Conservation (phyloP, 1,140 invertebrate genomes). For the Heliconius hewitsoni region DNA sequence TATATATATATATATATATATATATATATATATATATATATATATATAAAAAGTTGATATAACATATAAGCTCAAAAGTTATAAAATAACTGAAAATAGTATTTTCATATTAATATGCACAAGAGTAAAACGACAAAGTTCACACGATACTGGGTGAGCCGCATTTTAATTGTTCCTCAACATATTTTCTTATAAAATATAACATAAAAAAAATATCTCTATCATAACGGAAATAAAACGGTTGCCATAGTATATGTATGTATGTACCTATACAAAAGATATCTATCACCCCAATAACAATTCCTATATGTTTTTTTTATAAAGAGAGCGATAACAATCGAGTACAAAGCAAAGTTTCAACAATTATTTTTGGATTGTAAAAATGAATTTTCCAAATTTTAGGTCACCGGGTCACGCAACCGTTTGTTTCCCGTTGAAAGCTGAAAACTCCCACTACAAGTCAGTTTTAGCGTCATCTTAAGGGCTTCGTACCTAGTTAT, state of each 20-base stretch:
- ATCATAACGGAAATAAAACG: conserved; percentile 24
- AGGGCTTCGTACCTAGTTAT: conserved; percentile 33
- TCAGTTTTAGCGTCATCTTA: conserved; percentile 75
- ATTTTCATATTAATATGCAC: background rate
- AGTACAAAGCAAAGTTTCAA: conserved; percentile 12
- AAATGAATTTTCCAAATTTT: conserved; percentile 24
- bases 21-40: too few species aligned
- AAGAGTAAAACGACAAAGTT: conserved; percentile 1
- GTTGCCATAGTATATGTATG: conserved; percentile 1
- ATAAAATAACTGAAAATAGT: conserved; percentile 3
- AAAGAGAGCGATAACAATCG: conserved; percentile 15
- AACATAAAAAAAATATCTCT: background rate
- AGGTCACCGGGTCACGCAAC: conserved; percentile 30
- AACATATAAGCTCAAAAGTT: background rate
- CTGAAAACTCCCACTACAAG: conserved; percentile 28
- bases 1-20: too few species aligned
- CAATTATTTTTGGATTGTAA: conserved; percentile 20
- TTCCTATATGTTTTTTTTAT: conserved; percentile 13
- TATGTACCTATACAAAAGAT: conserved; percentile 9
- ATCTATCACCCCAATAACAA: background rate
- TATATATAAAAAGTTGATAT: background rate
- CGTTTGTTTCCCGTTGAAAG: conserved; percentile 34
- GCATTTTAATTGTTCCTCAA: background rate
- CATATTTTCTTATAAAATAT: conserved; percentile 6
- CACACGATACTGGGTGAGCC: background rate